phyloP scores from a whole-genome alignment of 1,140 invertebrate species.

The Nasonia giraulti region DNA sequence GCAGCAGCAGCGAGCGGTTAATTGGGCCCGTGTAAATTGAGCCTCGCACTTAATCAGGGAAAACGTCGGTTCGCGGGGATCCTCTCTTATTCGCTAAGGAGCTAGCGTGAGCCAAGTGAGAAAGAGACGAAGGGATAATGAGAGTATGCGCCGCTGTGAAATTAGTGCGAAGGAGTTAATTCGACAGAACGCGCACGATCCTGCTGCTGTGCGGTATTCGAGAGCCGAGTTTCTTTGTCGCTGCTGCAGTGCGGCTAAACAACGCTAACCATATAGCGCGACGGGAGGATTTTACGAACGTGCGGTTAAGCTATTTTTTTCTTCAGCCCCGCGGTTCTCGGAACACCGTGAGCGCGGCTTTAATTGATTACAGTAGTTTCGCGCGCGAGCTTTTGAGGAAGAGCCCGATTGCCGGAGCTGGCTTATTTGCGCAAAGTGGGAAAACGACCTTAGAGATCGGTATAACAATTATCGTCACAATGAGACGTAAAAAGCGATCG shows the following conservation, averaged over 20 bases:
- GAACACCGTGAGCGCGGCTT: neutral
- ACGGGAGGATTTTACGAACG: no score
- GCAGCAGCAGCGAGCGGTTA: conserved; percentile 29
- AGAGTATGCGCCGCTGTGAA: neutral
- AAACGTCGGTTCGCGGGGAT: conserved; percentile 21
- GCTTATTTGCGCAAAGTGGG: no score
- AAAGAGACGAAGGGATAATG: conserved; percentile 9
- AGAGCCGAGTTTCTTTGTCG: no score
- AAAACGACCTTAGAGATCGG: neutral
- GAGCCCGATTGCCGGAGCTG: neutral
- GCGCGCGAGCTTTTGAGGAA: neutral
- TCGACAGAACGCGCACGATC: neutral
- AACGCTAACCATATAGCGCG: no score
- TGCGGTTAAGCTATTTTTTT: no score
- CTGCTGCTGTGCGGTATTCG: no score
- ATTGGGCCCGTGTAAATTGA: conserved; percentile 47
- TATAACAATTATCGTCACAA: no score
- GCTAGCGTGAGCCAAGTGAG: neutral
- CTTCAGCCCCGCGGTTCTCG: no score
- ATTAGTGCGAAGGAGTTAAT: neutral
- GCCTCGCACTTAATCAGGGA: conserved; percentile 44
- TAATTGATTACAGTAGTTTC: neutral
- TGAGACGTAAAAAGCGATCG: no score
- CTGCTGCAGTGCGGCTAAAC: no score
- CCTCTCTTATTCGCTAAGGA: neutral